These are phyloP conservation scores for Cichlasoma orientale DNA, from an alignment of 2,797 vertebrate species.

Conservation along the genomic window DNA sequence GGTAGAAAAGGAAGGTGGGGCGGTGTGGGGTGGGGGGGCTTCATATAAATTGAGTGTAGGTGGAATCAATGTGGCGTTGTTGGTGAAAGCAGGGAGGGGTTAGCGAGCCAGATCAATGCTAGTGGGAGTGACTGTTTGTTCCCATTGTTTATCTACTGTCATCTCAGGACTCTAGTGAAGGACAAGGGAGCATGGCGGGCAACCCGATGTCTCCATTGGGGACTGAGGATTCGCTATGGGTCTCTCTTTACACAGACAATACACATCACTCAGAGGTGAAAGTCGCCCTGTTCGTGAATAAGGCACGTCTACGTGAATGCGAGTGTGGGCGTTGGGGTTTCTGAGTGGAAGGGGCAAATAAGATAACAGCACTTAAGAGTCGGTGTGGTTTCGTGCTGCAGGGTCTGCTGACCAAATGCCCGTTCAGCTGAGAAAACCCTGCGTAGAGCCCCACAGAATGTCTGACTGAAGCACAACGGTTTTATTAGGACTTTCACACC, in stretches of 20 bases:
- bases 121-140: slow-evolving; percentile 80
- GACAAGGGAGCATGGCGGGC: slow-evolving; percentile 64
- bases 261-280: slow-evolving; percentile 66
- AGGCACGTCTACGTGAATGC: slow-evolving; percentile 3
- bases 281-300: slow-evolving; percentile 44
- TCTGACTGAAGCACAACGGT: slow-evolving; percentile 44
- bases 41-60: slow-evolving; percentile 81
- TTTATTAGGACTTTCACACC: slow-evolving; percentile 62
- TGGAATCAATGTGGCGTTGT: slow-evolving; percentile 77
- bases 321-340: slow-evolving; percentile 32
- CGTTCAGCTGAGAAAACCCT: slow-evolving; percentile 35
- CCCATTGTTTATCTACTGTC: slow-evolving; percentile 78
- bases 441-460: slow-evolving; percentile 8
- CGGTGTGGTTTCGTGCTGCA: slow-evolving; percentile 36
- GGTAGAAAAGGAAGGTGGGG: slow-evolving; percentile 43
- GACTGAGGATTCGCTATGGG: slow-evolving; percentile 50
- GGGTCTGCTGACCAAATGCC: slow-evolving; percentile 49
- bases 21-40: slow-evolving; percentile 25
- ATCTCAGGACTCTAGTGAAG: slow-evolving; percentile 71
- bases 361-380: slow-evolving; percentile 41
- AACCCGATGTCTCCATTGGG: slow-evolving; percentile 67
- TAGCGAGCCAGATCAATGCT: slow-evolving; percentile 71
- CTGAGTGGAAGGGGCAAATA: slow-evolving; percentile 3
- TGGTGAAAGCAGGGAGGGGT: slow-evolving; percentile 47
- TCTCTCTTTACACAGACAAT: slow-evolving; percentile 58